Conservation (phyloP, 2,888 invertebrate genomes). For the Lasius platythorax region DNA sequence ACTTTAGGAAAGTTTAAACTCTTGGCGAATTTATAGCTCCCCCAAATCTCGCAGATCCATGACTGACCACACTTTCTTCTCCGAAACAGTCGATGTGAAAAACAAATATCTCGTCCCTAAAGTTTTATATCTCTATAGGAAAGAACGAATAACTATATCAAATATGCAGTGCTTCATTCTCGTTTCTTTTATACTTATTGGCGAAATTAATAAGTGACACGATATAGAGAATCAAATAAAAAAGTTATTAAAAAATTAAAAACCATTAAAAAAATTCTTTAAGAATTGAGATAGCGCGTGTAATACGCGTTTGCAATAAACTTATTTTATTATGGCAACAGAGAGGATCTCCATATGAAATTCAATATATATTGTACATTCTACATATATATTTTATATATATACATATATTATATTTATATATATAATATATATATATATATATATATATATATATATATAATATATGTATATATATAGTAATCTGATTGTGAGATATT, state of each 20-base stretch:
- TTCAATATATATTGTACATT: neutral
- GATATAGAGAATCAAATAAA: neutral
- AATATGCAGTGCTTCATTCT: neutral
- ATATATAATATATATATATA: too few species aligned
- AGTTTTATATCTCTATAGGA: constrained; percentile 4
- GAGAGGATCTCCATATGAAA: too few species aligned
- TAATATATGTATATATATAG: too few species aligned
- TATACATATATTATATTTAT: too few species aligned
- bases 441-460: too few species aligned
- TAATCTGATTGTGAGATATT: neutral
- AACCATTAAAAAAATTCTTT: neutral
- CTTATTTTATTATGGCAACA: neutral
- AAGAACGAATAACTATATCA: constrained; percentile 4
- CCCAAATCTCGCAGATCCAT: neutral
- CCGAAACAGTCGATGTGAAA: neutral
- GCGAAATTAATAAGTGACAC: neutral
- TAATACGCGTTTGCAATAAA: neutral
- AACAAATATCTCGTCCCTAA: constrained; percentile 10
- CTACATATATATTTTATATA: too few species aligned
- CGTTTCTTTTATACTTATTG: neutral
- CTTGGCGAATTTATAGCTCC: neutral
- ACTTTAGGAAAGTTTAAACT: constrained; percentile 13
- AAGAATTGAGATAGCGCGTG: too few species aligned
- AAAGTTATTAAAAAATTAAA: neutral
- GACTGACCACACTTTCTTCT: constrained; percentile 10